phyloP scores from a whole-genome alignment of 2,113 vertebrate species.

The Plestiodon gilberti region DNA sequence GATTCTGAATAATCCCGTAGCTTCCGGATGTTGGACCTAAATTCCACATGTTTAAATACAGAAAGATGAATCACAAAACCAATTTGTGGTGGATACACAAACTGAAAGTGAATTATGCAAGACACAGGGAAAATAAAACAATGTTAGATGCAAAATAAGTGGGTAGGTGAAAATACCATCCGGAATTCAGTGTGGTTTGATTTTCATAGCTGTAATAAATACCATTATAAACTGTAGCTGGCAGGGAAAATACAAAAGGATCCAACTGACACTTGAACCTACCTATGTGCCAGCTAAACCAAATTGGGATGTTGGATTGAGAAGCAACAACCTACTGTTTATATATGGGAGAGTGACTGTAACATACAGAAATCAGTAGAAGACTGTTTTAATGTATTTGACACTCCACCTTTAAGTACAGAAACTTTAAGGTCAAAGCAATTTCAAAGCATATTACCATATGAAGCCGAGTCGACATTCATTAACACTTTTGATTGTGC shows the following conservation, averaged over 20 bases:
- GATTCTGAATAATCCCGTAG: conserved; percentile 41
- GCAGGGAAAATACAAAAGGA: not conserved
- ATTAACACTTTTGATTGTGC: not conserved
- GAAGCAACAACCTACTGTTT: not conserved
- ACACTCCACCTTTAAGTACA: not conserved
- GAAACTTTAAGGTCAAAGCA: not conserved
- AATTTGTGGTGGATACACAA: conserved; percentile 40
- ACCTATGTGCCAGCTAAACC: not conserved
- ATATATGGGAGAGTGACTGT: not conserved
- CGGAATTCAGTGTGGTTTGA: not conserved
- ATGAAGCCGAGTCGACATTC: not conserved
- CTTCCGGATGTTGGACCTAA: conserved; percentile 56
- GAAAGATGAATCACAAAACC: conserved; percentile 58
- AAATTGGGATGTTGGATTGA: not conserved
- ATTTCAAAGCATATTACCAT: not conserved
- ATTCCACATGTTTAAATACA: conserved; percentile 59
- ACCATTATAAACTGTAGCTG: not conserved
- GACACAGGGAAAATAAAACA: not conserved
- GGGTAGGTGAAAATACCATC: not conserved
- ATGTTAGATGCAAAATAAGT: not conserved
- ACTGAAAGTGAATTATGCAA: not conserved
- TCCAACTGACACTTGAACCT: not conserved
- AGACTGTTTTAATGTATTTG: not conserved
- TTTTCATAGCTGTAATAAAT: not conserved
- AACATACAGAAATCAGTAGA: not conserved